Evolutionary conservation across 2,888 invertebrate genomes (phyloP).

Genomic region (Ferrisia virgata): DNA sequence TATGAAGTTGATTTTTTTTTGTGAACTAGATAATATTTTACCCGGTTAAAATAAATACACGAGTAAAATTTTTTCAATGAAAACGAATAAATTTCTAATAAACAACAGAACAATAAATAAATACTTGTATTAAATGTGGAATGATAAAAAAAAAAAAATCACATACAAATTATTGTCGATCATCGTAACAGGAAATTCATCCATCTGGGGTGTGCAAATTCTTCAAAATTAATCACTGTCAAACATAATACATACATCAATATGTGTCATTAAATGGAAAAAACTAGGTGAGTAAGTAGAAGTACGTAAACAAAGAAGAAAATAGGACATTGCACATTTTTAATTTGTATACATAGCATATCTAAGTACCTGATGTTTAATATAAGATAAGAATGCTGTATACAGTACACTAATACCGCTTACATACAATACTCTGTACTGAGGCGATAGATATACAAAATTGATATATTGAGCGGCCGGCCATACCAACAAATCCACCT

Average conservation of each 20-base stretch:
- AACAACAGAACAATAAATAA: neutral
- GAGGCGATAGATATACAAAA: neutral
- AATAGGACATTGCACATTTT: neutral
- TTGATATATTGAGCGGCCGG: constrained; percentile 20
- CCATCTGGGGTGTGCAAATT: neutral
- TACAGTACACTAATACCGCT: neutral
- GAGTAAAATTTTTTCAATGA: no score
- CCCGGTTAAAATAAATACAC: no score
- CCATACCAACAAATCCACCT: constrained; percentile 12
- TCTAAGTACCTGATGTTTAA: neutral
- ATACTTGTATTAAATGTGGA: neutral
- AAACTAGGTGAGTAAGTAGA: no score
- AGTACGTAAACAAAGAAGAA: neutral
- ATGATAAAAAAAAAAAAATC: neutral
- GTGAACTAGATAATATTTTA: no score
- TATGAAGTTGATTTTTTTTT: no score
- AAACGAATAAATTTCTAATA: neutral
- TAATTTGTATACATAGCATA: neutral
- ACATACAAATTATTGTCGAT: neutral
- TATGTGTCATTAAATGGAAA: no score
- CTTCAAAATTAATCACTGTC: neutral
- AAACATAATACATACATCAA: neutral
- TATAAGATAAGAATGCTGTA: neutral
- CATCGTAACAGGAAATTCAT: neutral
- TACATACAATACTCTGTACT: neutral